phyloP scores from a whole-genome alignment of 2,888 invertebrate species.

The Patella ulyssiponensis region DNA sequence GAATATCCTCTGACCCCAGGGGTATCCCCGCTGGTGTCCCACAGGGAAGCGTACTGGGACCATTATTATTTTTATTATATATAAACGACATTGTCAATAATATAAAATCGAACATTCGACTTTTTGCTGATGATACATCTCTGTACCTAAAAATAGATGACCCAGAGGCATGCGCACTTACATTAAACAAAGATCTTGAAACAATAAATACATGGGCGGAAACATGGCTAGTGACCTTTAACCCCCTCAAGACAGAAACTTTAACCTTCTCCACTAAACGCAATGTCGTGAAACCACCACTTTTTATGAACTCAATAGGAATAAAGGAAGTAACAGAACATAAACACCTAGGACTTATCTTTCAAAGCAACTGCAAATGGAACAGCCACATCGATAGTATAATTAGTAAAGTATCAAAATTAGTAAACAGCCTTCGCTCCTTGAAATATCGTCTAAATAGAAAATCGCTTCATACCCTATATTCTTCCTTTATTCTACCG shows the following conservation, averaged over 20 bases:
- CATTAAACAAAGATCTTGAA: neutral
- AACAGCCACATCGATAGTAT: neutral
- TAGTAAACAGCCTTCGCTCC: neutral
- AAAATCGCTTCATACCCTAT: neutral
- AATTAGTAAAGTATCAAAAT: neutral
- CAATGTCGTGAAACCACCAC: too few species aligned
- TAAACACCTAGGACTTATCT: neutral
- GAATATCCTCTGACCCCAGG: too few species aligned
- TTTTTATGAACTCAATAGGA: too few species aligned
- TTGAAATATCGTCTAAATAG: neutral
- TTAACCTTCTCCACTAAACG: neutral
- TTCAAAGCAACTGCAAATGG: neutral
- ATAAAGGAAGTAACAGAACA: neutral
- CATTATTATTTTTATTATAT: too few species aligned
- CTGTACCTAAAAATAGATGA: too few species aligned
- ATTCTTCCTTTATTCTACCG: constrained; percentile 2
- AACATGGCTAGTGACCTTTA: constrained; percentile 8
- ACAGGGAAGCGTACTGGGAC: too few species aligned
- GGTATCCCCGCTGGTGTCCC: too few species aligned
- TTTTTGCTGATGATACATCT: too few species aligned
- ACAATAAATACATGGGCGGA: neutral
- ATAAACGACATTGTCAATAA: too few species aligned
- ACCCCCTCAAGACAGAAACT: neutral
- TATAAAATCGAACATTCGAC: too few species aligned
- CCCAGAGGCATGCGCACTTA: too few species aligned